Conservation (phyloP, 2,113 vertebrate species). For the Oncorhynchus gorbuscha region DNA sequence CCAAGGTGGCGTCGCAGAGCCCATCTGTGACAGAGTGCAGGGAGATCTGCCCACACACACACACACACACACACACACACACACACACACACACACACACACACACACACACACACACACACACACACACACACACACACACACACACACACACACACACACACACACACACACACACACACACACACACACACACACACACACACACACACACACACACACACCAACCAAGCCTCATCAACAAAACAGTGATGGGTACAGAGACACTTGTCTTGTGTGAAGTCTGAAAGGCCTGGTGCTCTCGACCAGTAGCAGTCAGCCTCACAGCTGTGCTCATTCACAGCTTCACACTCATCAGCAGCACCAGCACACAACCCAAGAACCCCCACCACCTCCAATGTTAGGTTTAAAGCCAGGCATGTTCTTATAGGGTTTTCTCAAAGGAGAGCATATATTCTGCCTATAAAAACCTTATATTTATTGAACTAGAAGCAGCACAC, state of each 20-base stretch:
- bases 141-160: constrained; percentile 14
- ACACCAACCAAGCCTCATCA: constrained; percentile 4
- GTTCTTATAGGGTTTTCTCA: no score
- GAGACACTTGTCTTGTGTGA: neutral
- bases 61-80: constrained; percentile 8
- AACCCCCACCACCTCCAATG: neutral
- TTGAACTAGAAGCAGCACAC: no score
- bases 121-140: constrained; percentile 3
- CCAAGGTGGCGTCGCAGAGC: constrained; percentile 46
- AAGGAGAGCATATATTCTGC: no score
- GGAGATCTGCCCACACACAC: constrained; percentile 57
- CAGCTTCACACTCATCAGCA: constrained; percentile 24
- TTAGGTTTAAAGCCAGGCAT: neutral
- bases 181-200: neutral
- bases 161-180: neutral
- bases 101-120: neutral
- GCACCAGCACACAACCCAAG: constrained; percentile 12
- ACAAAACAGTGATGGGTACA: constrained; percentile 6
- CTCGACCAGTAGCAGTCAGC: constrained; percentile 1
- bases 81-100: constrained; percentile 6
- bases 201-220: no score
- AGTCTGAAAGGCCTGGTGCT: neutral
- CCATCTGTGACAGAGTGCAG: constrained; percentile 62
- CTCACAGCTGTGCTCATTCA: constrained; percentile 57
- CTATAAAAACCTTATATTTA: no score